Evolutionary conservation across 2,888 invertebrate genomes (phyloP), one percentile per base, ranked within the genome.

Genomic region (Netelia fuscicornis): DNA sequence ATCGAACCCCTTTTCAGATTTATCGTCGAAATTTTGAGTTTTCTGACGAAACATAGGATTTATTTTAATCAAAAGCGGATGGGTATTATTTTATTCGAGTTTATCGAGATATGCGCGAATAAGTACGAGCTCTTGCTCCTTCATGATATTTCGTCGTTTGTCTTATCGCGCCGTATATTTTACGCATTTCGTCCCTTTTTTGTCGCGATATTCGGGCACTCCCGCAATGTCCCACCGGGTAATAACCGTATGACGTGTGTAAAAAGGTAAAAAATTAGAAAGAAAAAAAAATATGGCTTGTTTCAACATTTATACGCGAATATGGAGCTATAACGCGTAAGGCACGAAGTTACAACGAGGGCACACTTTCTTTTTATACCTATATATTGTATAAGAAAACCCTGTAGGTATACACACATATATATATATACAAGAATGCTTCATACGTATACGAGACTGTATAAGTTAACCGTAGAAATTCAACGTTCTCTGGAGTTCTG

Each of bases 401-500:
- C 20, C 0, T 56, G 11, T 60, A n/a, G 65, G 70, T 58, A 68
- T 60, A 64, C 23, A 23, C 23, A 23, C 37, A 54, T 52, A 42
- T 78, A 54, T 52, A 42, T 78, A 30, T n/a, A 58, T 20, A 56
- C 1, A 58, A 6, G 8, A 17, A 60, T 20, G 42, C 10, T 70
- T 9, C 44, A 20, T 48, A 13, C 6, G 75, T 65, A 37, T 5
- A 13, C 30, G 64, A 65, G 72, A 20, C 48, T 52, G 64, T 58
- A 20, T 58, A 17, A 20, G 58, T 54, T 67, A 58, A 71, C 64
- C 58, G 75, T 75, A 25, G 82, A 82, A 82, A 85, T 82, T 65
- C 78, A 85, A 65, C 65, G 82, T 60, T 81, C 64, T 56, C 42
- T 30, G 65, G 70, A 79, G 75, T 82, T 85, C 71, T 54, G 77